Conservation (phyloP, 2,888 invertebrate genomes). For the Caprella mutica region DNA sequence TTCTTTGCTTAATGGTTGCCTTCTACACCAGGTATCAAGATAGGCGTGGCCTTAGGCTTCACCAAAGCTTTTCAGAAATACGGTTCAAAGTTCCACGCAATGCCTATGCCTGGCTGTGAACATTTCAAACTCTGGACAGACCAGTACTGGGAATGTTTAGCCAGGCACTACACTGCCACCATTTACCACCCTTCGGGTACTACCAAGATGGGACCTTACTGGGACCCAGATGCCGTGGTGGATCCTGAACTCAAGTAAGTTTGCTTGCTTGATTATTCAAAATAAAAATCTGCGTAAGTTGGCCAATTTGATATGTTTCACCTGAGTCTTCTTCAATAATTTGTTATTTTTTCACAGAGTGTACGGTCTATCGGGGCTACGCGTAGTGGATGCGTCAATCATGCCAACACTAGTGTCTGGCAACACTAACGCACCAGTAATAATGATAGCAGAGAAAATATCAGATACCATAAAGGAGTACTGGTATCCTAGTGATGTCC, state of each 20-base stretch:
- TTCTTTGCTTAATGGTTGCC: no score
- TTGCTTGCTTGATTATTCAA: no score
- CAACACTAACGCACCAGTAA: constrained; percentile 42
- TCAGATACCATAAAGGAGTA: constrained; percentile 64
- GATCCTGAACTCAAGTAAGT: constrained; percentile 50
- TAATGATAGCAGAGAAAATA: constrained; percentile 84
- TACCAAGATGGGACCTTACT: constrained; percentile 60
- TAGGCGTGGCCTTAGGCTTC: constrained; percentile 62
- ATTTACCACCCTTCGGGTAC: constrained; percentile 59
- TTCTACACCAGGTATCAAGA: constrained; percentile 69
- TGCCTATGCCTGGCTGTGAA: constrained; percentile 67
- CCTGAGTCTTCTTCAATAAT: not conserved
- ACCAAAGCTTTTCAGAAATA: constrained; percentile 56
- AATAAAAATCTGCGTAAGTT: no score
- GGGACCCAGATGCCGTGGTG: constrained; percentile 60
- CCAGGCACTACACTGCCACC: constrained; percentile 55
- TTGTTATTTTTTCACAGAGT: constrained; percentile 24
- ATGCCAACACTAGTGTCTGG: constrained; percentile 39
- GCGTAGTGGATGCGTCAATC: constrained; percentile 40
- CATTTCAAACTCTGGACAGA: constrained; percentile 57
- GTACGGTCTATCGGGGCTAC: constrained; percentile 37
- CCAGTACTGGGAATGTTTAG: constrained; percentile 56
- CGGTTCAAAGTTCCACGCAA: constrained; percentile 56
- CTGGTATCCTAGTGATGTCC: no score
- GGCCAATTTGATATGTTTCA: no score